phyloP scores from a whole-genome alignment of 1,140 invertebrate genomes.

The Drosophila littoralis region DNA sequence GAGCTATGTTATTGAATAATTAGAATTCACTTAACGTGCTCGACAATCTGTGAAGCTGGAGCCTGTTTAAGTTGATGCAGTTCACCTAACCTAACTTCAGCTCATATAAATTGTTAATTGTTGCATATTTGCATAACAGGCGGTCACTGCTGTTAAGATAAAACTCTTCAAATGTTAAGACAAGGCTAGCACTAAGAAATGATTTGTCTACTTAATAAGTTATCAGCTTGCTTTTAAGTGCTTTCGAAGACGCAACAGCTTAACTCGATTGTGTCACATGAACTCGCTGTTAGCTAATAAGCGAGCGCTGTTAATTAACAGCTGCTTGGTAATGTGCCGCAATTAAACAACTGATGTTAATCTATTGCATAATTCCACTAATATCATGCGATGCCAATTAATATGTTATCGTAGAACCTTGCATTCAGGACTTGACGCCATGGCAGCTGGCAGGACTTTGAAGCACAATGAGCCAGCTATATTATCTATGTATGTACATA shows the following conservation, averaged over 20 bases:
- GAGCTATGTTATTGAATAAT: background rate
- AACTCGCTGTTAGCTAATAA: background rate
- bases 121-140: too few relatives aligned
- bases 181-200: too few relatives aligned
- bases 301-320: conserved; percentile 12
- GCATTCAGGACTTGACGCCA: conserved; percentile 52
- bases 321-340: background rate
- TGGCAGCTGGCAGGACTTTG: conserved; percentile 18
- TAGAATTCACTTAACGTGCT: background rate
- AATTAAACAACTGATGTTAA: conserved; percentile 5
- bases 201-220: too few relatives aligned
- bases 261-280: too few relatives aligned
- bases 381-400: conserved; percentile 31
- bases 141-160: too few relatives aligned
- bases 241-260: too few relatives aligned
- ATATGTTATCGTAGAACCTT: conserved; percentile 22
- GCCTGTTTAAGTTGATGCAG: background rate
- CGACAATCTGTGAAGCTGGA: background rate
- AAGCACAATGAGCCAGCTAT: conserved; percentile 16
- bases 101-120: too few relatives aligned
- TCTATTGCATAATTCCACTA: conserved; percentile 1
- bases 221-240: too few relatives aligned
- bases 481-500: conserved; percentile 8
- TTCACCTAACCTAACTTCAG: background rate
- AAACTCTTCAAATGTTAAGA: too few relatives aligned